Percentiles rank a stretch among this genome's conserved stretches.
Evolutionary conservation across 2,888 invertebrate genomes (phyloP).

Genomic region (Globia sparganii): DNA sequence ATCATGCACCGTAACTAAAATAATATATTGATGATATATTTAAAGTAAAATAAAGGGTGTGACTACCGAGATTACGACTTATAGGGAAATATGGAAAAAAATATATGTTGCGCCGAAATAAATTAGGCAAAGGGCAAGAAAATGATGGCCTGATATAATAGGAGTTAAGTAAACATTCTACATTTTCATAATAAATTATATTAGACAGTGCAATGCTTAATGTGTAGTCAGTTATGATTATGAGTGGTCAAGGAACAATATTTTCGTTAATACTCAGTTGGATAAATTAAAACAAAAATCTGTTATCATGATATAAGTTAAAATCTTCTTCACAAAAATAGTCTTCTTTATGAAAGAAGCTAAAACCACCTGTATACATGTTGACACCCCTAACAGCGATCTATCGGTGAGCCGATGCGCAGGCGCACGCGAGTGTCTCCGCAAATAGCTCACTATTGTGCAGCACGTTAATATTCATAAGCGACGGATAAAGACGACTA

Average conservation of each 20-base stretch:
- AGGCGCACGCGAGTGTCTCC: constrained; percentile 58
- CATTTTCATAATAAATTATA: not conserved
- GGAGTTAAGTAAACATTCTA: not conserved
- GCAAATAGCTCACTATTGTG: constrained; percentile 64
- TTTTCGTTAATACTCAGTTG: not conserved
- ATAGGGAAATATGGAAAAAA: not conserved
- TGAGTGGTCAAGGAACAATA: not conserved
- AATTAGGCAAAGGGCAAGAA: not conserved
- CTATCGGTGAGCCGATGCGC: constrained; percentile 25
- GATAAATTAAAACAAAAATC: not conserved
- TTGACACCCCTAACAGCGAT: constrained; percentile 36
- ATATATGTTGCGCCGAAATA: not conserved
- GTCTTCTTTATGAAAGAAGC: not conserved
- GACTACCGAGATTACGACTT: not conserved
- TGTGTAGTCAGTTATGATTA: not conserved
- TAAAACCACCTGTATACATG: not conserved
- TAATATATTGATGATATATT: not conserved
- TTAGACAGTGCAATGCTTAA: not conserved
- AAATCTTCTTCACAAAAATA: not conserved
- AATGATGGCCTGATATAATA: not conserved
- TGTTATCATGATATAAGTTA: not conserved
- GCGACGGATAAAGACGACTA: constrained; percentile 50
- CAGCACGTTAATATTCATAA: constrained; percentile 62
- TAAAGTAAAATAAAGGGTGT: not conserved
- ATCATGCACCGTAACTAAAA: not conserved